Evolutionary conservation across 2,797 vertebrate species (phyloP), one percentile per base, ranked within the genome.

Genomic region (Acipenser transmontanus): DNA sequence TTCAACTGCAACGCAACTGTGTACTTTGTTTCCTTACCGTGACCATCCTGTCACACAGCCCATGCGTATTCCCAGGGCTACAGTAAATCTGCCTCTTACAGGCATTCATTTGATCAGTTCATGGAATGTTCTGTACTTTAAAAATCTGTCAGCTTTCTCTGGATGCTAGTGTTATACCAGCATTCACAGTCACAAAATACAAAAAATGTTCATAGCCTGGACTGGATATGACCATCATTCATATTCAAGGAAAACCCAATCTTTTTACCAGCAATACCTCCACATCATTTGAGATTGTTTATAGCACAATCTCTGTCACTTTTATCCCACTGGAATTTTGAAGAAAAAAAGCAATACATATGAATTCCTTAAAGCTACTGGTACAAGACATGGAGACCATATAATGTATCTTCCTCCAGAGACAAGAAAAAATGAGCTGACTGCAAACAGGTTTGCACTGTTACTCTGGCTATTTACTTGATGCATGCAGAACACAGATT

Each of bases 381-480:
- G 6, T n/a, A 34, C 34, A 34, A 34, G 20, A 34, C 34, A 34
- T 4, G 34, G 34, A 34, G 34, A 34, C 4, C 34, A 4, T 4
- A 7, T 11, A 57, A 57, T 57, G 12, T 57, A 57, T 57, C 54
- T n/a, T n/a, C 12, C 54, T 57, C 54, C 12, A 57, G 54, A 57
- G 9, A 57, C 12, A 11, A n/a, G 14, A 57, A n/a, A 11, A 57
- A 13, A 13, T 8, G 12, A 52, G 12, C 8, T 7, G 12, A 52
- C 12, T 52, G 12, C 51, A 52, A 57, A 57, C 1, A n/a, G 54
- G 12, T 13, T 57, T 13, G 54, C 54, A 57, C 6, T 57, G 54
- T 50, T 4, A 0, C 6, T 20, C n/a, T 71, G 17, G 52, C 47
- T 70, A 68, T 62, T 49, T 7, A 64, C 69, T 70, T 66, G 66